phyloP scores from a whole-genome alignment of 2,888 invertebrate genomes.

The Dicycla oo region DNA sequence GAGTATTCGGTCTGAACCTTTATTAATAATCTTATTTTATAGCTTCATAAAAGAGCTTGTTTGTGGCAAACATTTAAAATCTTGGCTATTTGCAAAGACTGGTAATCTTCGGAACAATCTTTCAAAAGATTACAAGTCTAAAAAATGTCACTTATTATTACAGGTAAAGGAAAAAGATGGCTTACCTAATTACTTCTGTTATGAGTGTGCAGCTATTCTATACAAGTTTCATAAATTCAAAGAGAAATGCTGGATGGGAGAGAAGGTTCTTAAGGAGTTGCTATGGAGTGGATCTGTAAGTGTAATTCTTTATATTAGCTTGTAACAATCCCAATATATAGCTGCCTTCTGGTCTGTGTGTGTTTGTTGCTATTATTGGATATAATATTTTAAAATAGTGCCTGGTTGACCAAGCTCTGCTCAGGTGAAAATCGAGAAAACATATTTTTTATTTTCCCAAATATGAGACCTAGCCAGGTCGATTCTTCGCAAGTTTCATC shows the following conservation, averaged over 20 bases:
- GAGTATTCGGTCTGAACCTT: neutral
- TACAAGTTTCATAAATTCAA: slow-evolving; percentile 84
- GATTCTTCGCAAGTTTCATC: too few species aligned
- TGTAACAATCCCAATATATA: neutral
- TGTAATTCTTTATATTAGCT: neutral
- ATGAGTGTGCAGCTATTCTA: slow-evolving; percentile 79
- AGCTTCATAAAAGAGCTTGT: neutral
- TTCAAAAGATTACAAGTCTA: neutral
- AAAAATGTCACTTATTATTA: slow-evolving; percentile 11
- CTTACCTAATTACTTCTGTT: slow-evolving; percentile 81
- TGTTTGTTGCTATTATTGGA: too few species aligned
- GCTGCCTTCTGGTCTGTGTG: neutral
- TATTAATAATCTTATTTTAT: neutral
- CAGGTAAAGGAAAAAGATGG: slow-evolving; percentile 75
- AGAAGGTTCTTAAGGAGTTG: slow-evolving; percentile 74
- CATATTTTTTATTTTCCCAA: too few species aligned
- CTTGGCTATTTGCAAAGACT: neutral
- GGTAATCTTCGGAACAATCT: neutral
- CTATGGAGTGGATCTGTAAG: slow-evolving; percentile 74
- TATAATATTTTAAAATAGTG: too few species aligned
- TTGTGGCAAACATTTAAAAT: neutral
- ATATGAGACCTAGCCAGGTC: too few species aligned
- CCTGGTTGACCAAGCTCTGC: too few species aligned
- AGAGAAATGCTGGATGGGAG: slow-evolving; percentile 81
- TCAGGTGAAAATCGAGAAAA: too few species aligned